A percentile compares a stretch with the other conserved stretches of the same genome.
phyloP scores from a whole-genome alignment of 2,797 vertebrate genomes.

The Mus spretus region DNA sequence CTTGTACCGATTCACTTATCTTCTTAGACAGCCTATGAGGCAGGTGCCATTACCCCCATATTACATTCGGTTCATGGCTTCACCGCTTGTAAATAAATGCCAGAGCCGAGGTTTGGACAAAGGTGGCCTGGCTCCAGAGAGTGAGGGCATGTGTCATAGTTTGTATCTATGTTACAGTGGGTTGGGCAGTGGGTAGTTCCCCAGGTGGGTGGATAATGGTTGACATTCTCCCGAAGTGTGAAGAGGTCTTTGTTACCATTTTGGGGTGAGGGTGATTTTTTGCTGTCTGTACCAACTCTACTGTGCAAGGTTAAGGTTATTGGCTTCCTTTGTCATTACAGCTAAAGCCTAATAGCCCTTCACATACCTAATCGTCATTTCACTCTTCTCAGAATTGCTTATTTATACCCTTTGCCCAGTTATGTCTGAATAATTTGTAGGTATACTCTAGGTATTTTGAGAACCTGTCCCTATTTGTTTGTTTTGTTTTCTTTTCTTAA shows the following conservation, averaged over 20 bases:
- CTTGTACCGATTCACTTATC: neutral
- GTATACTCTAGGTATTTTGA: neutral
- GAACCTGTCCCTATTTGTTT: neutral
- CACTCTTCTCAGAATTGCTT: conserved; percentile 33
- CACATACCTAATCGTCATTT: neutral
- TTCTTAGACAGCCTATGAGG: neutral
- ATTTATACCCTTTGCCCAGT: conserved; percentile 14
- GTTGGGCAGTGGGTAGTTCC: neutral
- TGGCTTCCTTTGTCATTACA: neutral
- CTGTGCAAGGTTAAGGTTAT: neutral
- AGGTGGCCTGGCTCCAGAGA: neutral
- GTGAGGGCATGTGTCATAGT: neutral
- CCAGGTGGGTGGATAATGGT: accelerated
- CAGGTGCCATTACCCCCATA: neutral
- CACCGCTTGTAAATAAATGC: neutral
- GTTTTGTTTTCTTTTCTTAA: neutral
- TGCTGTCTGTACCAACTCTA: neutral
- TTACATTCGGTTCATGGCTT: neutral
- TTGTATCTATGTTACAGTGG: accelerated
- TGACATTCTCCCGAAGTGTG: neutral
- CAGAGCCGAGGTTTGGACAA: neutral
- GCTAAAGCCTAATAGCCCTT: neutral
- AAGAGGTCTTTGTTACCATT: neutral
- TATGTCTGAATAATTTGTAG: conserved; percentile 16
- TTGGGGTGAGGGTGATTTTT: neutral